A percentile compares a stretch with the other conserved stretches of the same genome.
These are phyloP conservation scores for Chinchilla lanigera DNA, from an alignment of 2,113 vertebrate species.

Conservation along the genomic window DNA sequence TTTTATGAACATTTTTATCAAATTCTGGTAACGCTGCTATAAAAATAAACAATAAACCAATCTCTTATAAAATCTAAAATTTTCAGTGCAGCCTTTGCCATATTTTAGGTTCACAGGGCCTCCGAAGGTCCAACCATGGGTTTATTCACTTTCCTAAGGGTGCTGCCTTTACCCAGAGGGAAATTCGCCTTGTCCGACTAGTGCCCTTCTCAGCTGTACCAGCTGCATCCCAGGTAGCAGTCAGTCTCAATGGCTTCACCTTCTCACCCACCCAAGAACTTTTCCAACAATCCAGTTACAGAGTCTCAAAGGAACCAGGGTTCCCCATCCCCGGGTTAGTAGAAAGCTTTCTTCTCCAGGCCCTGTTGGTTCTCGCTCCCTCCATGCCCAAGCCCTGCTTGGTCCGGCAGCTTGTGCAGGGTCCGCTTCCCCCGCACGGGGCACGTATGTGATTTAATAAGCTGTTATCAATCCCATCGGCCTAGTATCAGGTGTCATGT, in stretches of 20 bases:
- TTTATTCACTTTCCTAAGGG: too few species aligned
- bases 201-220: not conserved
- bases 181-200: not conserved
- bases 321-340: not conserved
- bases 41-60: not conserved
- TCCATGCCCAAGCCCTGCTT: not conserved
- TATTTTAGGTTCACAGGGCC: not conserved
- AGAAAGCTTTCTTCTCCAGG: not conserved
- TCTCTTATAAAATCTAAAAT: not conserved
- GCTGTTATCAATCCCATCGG: not conserved
- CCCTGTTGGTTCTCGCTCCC: not conserved
- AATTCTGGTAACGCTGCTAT: not conserved
- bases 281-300: not conserved
- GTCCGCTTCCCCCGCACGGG: accelerated
- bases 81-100: not conserved
- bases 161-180: not conserved
- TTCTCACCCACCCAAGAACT: not conserved
- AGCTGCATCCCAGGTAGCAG: too few species aligned
- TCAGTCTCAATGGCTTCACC: not conserved
- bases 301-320: not conserved
- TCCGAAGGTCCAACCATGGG: too few species aligned
- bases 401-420: not conserved
- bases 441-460: not conserved
- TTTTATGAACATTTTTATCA: not conserved
- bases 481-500: not conserved